phyloP scores from a whole-genome alignment of 2,113 vertebrate genomes.

The Carassius auratus region DNA sequence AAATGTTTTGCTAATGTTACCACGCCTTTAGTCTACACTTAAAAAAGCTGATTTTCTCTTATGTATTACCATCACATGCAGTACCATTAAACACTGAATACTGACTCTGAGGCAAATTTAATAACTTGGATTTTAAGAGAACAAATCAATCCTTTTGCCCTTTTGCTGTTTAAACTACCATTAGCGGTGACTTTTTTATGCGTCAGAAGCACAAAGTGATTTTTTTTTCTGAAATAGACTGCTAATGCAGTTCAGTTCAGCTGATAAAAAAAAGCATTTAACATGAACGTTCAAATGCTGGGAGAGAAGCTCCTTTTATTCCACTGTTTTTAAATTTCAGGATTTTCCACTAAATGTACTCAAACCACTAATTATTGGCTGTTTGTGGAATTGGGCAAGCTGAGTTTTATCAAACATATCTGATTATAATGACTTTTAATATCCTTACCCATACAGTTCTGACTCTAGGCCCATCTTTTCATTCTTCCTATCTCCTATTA shows the following conservation, averaged over 20 bases:
- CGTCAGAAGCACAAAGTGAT: slow-evolving; percentile 30
- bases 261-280: slow-evolving; percentile 1
- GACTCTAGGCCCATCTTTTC: neutral
- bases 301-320: neutral
- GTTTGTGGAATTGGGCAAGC: neutral
- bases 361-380: neutral
- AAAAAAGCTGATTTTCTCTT: neutral
- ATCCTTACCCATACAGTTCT: neutral
- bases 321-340: neutral
- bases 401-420: neutral
- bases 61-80: neutral
- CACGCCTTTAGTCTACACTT: neutral
- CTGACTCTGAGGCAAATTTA: neutral
- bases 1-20: neutral
- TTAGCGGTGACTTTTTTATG: slow-evolving; percentile 12
- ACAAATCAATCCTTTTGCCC: neutral
- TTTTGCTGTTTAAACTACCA: slow-evolving; percentile 2
- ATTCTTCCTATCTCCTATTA: neutral
- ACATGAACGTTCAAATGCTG: neutral
- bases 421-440: neutral
- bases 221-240: neutral
- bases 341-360: slow-evolving; percentile 1
- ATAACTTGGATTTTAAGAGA: neutral
- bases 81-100: neutral
- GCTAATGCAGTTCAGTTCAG: slow-evolving; percentile 3